Evolutionary conservation across 2,113 vertebrate genomes (phyloP).

Genomic region (Nyctibius bracteatus): DNA sequence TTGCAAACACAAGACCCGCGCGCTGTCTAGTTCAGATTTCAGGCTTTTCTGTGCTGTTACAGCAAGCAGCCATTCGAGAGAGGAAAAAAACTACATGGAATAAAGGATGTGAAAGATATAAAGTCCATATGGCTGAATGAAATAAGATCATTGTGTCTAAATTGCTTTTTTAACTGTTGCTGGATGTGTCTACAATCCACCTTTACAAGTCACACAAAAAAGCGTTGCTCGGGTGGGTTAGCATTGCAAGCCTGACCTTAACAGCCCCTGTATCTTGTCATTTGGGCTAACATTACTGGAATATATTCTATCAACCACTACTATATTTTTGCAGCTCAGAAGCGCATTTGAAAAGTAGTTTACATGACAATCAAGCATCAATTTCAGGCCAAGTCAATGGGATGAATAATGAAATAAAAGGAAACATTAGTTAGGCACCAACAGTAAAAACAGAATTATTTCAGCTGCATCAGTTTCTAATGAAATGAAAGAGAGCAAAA

Average conservation of each 20-base stretch:
- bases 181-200: not conserved
- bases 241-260: not conserved
- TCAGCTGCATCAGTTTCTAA: not conserved
- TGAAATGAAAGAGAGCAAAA: not conserved
- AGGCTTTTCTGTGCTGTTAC: not conserved
- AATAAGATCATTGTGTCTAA: not conserved
- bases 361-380: not conserved
- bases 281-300: not conserved
- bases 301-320: accelerated
- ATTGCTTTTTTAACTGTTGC: not conserved
- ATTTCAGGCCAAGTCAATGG: not conserved
- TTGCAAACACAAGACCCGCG: not conserved
- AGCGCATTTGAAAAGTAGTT: not conserved
- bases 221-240: not conserved
- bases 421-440: not conserved
- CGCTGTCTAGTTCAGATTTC: not conserved
- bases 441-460: not conserved
- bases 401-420: not conserved
- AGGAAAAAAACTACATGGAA: not conserved
- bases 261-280: not conserved
- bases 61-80: not conserved
- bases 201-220: not conserved
- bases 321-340: not conserved
- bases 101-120: not conserved
- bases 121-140: not conserved